These are phyloP conservation scores for Semaprochilodus insignis DNA, from an alignment of 2,797 vertebrate genomes.

Conservation along the genomic window DNA sequence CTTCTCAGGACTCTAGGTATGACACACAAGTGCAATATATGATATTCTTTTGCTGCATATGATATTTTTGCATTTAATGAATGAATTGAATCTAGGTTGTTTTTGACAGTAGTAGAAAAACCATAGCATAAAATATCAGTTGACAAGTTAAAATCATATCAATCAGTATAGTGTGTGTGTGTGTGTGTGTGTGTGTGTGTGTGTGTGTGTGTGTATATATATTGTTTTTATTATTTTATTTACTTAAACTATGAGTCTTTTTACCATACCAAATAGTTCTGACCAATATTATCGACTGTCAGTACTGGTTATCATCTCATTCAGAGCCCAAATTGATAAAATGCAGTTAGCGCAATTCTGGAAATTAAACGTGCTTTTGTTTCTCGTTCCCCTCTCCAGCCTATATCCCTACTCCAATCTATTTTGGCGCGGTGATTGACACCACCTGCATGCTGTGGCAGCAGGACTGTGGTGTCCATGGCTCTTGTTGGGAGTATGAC, in stretches of 20 bases:
- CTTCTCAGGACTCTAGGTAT: constrained; percentile 94
- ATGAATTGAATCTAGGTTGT: too few species aligned
- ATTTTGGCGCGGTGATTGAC: constrained; percentile 98
- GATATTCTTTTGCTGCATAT: neutral
- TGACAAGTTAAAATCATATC: too few species aligned
- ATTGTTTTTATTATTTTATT: too few species aligned
- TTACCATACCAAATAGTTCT: too few species aligned
- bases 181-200: too few species aligned
- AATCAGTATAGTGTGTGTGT: too few species aligned
- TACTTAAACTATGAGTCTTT: too few species aligned
- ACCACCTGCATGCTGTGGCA: constrained; percentile 99
- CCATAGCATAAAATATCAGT: too few species aligned
- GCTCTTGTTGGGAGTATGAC: constrained; percentile 97
- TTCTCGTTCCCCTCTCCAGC: constrained; percentile 79
- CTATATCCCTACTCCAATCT: constrained; percentile 99
- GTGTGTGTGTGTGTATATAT: too few species aligned
- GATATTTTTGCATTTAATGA: neutral
- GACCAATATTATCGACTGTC: too few species aligned
- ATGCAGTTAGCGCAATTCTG: neutral
- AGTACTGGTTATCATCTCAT: neutral
- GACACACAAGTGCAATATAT: neutral
- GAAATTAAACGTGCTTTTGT: neutral
- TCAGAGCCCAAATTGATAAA: neutral
- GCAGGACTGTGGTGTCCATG: constrained; percentile 93
- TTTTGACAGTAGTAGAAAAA: too few species aligned